phyloP scores from a whole-genome alignment of 1,140 invertebrate species.

The Meloidogyne hapla region DNA sequence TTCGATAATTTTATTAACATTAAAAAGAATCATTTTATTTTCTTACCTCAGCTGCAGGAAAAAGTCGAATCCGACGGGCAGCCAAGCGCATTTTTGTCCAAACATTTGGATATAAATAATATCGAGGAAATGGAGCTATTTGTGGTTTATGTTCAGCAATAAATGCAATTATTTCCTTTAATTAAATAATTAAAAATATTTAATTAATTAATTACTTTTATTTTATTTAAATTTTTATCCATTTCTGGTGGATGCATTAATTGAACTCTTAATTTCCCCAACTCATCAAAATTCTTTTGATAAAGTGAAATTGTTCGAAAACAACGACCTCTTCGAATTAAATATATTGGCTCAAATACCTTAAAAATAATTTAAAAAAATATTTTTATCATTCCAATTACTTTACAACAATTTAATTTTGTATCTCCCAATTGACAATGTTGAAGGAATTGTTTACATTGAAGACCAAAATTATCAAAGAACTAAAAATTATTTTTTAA shows the following conservation, averaged over 20 bases:
- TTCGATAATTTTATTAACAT: too few relatives aligned
- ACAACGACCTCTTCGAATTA: constrained; percentile 35
- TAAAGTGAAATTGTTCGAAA: constrained; percentile 31
- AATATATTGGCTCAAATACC: constrained; percentile 37
- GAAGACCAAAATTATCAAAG: constrained; percentile 31
- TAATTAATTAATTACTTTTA: constrained; percentile 8
- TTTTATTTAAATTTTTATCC: constrained; percentile 10
- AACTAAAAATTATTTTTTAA: constrained; percentile 26
- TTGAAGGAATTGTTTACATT: constrained; percentile 31
- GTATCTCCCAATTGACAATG: constrained; percentile 31
- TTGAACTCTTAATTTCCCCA: constrained; percentile 33
- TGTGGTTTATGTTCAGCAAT: constrained; percentile 39
- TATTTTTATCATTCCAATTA: constrained; percentile 6
- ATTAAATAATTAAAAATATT: not conserved
- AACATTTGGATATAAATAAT: constrained; percentile 33
- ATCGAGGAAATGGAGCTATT: constrained; percentile 39
- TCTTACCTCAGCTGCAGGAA: constrained; percentile 29
- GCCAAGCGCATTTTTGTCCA: constrained; percentile 38
- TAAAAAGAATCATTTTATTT: too few relatives aligned
- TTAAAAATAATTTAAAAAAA: constrained; percentile 20
- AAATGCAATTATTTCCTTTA: constrained; percentile 37
- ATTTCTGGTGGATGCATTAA: constrained; percentile 21
- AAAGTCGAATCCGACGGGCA: constrained; percentile 32
- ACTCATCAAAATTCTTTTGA: constrained; percentile 38
- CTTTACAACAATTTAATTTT: constrained; percentile 38